A percentile compares a stretch with the other conserved stretches of the same genome.
Evolutionary conservation across 2,888 invertebrate species (phyloP).

Genomic region (Leptarthrus brevirostris): DNA sequence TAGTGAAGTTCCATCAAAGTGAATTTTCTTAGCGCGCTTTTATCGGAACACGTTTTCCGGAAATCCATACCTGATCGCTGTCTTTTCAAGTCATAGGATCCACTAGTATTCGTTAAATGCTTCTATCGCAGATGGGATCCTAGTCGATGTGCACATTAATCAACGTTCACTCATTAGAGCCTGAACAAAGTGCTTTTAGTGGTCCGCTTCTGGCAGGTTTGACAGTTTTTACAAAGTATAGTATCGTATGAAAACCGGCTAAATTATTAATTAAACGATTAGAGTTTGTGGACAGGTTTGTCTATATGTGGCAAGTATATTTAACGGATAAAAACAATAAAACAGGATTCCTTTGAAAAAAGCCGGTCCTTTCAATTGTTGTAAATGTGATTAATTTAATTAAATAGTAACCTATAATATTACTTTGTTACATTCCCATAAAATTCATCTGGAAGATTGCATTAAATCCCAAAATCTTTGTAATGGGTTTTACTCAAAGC

Average conservation of each 20-base stretch:
- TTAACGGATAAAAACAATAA: too few species aligned
- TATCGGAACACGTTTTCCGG: conserved; percentile 3
- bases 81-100: background rate
- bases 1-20: background rate
- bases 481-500: too few species aligned
- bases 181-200: background rate
- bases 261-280: too few species aligned
- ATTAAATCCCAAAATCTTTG: too few species aligned
- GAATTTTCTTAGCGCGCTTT: conserved; percentile 16
- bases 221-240: background rate
- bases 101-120: background rate
- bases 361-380: too few species aligned
- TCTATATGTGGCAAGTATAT: too few species aligned
- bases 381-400: too few species aligned
- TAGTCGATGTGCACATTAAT: background rate
- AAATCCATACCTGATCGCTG: background rate
- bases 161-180: conserved; percentile 34
- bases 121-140: background rate
- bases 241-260: conserved; percentile 2
- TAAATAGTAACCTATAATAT: too few species aligned
- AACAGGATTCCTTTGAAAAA: too few species aligned
- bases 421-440: too few species aligned
- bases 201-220: background rate
- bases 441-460: too few species aligned
- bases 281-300: too few species aligned